Evolutionary conservation across 2,797 vertebrate genomes (phyloP), one percentile per base, ranked within the genome.

Genomic region (Rhadinocentrus ornatus): DNA sequence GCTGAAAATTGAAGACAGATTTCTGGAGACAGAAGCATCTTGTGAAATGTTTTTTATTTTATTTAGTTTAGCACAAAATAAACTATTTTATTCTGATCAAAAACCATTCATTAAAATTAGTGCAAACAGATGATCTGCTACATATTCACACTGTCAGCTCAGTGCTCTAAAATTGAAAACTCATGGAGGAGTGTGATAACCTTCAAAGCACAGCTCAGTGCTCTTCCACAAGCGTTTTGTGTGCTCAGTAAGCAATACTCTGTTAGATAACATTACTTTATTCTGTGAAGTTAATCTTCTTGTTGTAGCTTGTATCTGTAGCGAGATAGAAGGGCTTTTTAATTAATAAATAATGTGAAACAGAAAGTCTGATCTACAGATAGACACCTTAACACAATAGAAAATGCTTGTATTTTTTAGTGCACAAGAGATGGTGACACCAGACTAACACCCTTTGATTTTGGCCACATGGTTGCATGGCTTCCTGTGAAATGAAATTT

Each of bases 241-340:
- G 55, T 56, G 61, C 67, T 74, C 71, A 74, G 83, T 57, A 75
- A 73, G 62, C 3, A 53, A 52, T 0, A 32, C 35, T 62, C 37
- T 8, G 58, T 75, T 66, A 66, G 56, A 73, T 77, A 77, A 76
- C 4, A 2, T 48, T 53, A 10, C 52, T 41, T 53, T 31, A 24
- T 59, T 59, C 32, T 24, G 48, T 29, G 52, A 61, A 46, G 65
- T 34, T 44, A 62, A 68, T 66, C 59, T 41, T 75, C 18, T 31
- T 34, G 26, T 62, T 59, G 66, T 61, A 11, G 10, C 55, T 60
- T 29, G 12, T 39, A 34, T 69, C 65, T 59, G 37, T 64, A 59
- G 64, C 61, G 12, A 63, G n/a, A 64, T 34, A 61, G 54, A 59
- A 57, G 34, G 39, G 16, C 39, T 41, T 41, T 41, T 18, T 41